phyloP scores from a whole-genome alignment of 2,797 vertebrate species.

The Tapirus indicus region DNA sequence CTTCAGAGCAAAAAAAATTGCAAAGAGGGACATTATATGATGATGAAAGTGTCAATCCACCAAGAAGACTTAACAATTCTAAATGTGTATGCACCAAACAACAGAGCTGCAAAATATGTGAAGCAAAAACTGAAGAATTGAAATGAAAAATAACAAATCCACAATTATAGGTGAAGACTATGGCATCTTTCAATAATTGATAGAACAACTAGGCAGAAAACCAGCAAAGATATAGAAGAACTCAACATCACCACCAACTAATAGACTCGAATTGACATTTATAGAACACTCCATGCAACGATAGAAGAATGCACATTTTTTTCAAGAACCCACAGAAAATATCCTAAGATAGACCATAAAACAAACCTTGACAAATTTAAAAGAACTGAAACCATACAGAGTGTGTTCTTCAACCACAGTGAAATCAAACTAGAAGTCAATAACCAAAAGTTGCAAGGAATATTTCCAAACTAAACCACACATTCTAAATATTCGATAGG shows the following conservation, averaged over 20 bases:
- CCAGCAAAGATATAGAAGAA: neutral
- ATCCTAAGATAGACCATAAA: neutral
- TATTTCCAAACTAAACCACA: neutral
- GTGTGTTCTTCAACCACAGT: neutral
- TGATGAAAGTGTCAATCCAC: neutral
- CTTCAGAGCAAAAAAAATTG: constrained; percentile 1
- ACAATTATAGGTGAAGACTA: neutral
- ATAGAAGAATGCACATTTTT: neutral
- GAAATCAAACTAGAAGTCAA: neutral
- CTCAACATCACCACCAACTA: neutral
- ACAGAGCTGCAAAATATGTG: neutral
- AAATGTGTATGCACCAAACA: neutral
- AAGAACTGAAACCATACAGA: neutral
- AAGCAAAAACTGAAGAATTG: neutral
- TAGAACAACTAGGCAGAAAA: neutral
- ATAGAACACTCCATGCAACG: neutral
- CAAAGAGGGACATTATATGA: neutral
- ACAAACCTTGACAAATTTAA: neutral
- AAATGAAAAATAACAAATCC: neutral
- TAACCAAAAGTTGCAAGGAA: neutral
- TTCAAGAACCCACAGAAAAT: neutral
- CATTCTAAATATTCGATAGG: neutral
- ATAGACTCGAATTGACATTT: neutral
- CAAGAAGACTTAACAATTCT: neutral
- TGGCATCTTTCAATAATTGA: neutral